Conservation (phyloP, 2,888 invertebrate genomes). For the Hymenopus coronatus region DNA sequence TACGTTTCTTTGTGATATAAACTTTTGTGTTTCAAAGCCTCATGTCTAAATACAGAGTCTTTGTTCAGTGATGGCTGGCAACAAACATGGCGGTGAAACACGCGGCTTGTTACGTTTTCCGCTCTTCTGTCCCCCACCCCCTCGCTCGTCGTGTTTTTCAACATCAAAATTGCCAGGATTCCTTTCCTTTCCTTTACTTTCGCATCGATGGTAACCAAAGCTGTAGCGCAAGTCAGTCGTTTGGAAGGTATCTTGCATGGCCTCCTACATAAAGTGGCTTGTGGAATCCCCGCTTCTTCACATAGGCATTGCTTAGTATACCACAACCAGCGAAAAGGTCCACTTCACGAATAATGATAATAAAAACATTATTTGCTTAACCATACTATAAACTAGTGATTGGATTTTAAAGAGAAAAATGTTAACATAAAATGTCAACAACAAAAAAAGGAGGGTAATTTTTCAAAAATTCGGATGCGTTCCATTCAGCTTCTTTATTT, state of each 20-base stretch:
- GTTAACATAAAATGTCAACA: too few relatives aligned
- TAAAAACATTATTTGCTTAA: too few relatives aligned
- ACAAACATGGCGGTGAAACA: constrained; percentile 21
- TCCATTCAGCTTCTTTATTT: too few relatives aligned
- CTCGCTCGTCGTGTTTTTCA: constrained; percentile 22
- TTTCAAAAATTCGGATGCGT: too few relatives aligned
- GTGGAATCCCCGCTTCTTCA: too few relatives aligned
- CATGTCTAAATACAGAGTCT: constrained; percentile 20
- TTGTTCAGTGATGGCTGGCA: not conserved
- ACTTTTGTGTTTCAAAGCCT: constrained; percentile 9
- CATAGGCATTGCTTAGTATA: too few relatives aligned
- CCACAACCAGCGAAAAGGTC: too few relatives aligned
- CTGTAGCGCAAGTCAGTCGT: constrained; percentile 17
- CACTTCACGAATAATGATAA: too few relatives aligned
- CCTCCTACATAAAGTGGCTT: not conserved
- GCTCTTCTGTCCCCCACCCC: constrained; percentile 9
- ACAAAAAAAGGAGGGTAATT: too few relatives aligned
- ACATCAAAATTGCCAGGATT: constrained; percentile 29
- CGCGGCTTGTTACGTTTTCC: constrained; percentile 9
- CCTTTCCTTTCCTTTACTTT: constrained; percentile 23
- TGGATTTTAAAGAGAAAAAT: too few relatives aligned
- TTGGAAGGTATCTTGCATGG: constrained; percentile 24
- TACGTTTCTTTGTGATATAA: constrained; percentile 1
- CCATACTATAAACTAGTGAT: too few relatives aligned
- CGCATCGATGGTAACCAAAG: constrained; percentile 23